phyloP scores from a whole-genome alignment of 2,888 invertebrate genomes.

The Melieria omissa region DNA sequence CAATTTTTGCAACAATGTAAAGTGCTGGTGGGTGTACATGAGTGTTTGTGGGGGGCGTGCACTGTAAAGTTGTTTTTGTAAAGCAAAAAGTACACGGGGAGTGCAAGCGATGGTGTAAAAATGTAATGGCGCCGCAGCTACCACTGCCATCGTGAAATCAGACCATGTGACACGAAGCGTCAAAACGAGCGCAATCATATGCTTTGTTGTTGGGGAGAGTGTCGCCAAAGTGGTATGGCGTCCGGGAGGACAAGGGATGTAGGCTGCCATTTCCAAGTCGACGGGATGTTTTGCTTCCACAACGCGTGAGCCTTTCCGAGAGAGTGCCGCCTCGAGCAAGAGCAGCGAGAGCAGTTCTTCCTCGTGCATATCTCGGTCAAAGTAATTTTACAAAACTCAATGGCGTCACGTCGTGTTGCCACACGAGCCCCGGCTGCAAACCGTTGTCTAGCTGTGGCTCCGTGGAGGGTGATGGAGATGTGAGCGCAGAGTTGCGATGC shows the following conservation, averaged over 20 bases:
- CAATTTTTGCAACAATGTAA: slow-evolving; percentile 36
- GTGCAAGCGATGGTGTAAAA: slow-evolving; percentile 7
- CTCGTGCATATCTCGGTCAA: slow-evolving; percentile 62
- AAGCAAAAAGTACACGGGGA: background rate
- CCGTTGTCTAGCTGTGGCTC: no score
- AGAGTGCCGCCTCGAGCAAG: background rate
- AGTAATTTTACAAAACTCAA: slow-evolving; percentile 65
- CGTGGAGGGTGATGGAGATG: slow-evolving; percentile 31
- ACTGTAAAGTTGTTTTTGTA: background rate
- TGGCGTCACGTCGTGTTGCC: slow-evolving; percentile 8
- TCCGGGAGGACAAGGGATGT: no score
- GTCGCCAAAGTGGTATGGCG: no score
- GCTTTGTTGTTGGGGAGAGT: no score
- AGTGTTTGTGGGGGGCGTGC: slow-evolving; percentile 17
- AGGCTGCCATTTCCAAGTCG: no score
- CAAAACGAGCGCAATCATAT: no score
- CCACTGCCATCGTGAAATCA: background rate
- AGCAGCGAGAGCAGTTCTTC: slow-evolving; percentile 25
- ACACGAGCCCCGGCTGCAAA: no score
- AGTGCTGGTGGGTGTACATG: slow-evolving; percentile 34
- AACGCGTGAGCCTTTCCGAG: no score
- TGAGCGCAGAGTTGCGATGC: slow-evolving; percentile 2
- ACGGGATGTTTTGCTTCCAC: no score
- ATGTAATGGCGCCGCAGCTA: slow-evolving; percentile 55
- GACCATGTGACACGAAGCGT: no score